Percentiles rank a stretch among this genome's conserved stretches.
phyloP scores from a whole-genome alignment of 2,888 invertebrate species.

The Abrostola tripartita region DNA sequence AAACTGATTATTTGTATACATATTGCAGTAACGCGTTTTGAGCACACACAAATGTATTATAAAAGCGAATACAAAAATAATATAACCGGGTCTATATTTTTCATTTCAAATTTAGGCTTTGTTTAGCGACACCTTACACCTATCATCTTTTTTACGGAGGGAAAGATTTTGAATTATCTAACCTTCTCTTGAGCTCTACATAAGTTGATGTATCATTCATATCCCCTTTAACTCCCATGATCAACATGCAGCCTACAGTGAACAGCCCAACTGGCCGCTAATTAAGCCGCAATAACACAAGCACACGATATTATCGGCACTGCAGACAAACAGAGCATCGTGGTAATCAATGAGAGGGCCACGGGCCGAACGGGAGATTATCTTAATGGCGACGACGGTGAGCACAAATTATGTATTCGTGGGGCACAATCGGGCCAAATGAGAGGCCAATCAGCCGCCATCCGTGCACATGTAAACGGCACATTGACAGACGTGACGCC shows the following conservation, averaged over 20 bases:
- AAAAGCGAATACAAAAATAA: too few relatives aligned
- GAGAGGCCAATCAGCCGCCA: conserved; percentile 84
- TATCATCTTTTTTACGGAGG: too few relatives aligned
- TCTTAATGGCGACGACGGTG: conserved; percentile 79
- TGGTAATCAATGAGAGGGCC: conserved; percentile 73
- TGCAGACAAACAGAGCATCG: conserved; percentile 33
- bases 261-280: conserved; percentile 15
- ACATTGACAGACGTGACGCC: conserved; percentile 75
- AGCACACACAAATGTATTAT: too few relatives aligned
- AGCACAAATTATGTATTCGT: conserved; percentile 84
- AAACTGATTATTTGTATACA: too few relatives aligned
- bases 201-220: background rate
- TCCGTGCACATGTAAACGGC: conserved; percentile 70
- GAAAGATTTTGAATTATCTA: too few relatives aligned
- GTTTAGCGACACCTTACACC: too few relatives aligned
- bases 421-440: conserved; percentile 84
- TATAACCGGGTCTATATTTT: too few relatives aligned
- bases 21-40: too few relatives aligned
- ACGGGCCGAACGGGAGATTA: conserved; percentile 71
- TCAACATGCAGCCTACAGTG: conserved; percentile 5
- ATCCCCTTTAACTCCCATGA: conserved; percentile 1
- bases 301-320: conserved; percentile 26
- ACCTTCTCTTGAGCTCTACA: too few relatives aligned
- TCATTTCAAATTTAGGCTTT: too few relatives aligned
- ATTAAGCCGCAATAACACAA: conserved; percentile 38